Base-by-base conservation (phyloP, 2,113 vertebrate genomes). In the Pteronura brasiliensis region DNA sequence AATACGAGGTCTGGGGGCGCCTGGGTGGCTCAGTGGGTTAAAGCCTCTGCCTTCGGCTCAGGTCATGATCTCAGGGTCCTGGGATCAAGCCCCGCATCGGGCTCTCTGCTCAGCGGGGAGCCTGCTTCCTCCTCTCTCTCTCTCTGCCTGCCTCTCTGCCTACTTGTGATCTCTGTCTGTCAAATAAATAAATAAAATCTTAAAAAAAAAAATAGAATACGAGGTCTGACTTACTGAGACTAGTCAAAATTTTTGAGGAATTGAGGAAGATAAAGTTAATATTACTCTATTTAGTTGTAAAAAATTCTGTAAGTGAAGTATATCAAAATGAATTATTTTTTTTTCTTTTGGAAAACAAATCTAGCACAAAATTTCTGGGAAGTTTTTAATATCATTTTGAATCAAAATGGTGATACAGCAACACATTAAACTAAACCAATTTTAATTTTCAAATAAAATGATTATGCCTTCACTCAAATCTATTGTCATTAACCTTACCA, bases 191-290 rank as follows among this genome's bases (percentile, higher is more conserved):
- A n/a, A n/a, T n/a, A n/a, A n/a, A n/a, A n/a, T n/a, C n/a, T n/a
- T n/a, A n/a, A n/a, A n/a, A n/a, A n/a, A n/a, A n/a, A n/a, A n/a
- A n/a, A n/a, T 86, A 59, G 20, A 83, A 82, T 61, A 96, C 42
- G 20, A 93, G 31, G 0, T 18, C 49, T 97, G 44, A 97, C 44
- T 84, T 97, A 49, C 34, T 57, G 61, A 89, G 2, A 9, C 0
- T 69, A 89, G 88, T 76, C 95, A 94, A 98, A 91, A 59, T 39
- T 91, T 83, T 83, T 93, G 76, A 88, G 36, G 39, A 95, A 17
- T 85, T 97, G 44, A 97, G 96, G 36, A 94, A 95, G 79, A 90
- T 57, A 80, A 63, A 44, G 52, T 44, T 97, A 80, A 96, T 88
- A 81, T n/a, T 91, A 57, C 74, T 84, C 95, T 98, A 96, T 87